Conservation (phyloP, 2,113 vertebrate genomes). For the Scomber colias region DNA sequence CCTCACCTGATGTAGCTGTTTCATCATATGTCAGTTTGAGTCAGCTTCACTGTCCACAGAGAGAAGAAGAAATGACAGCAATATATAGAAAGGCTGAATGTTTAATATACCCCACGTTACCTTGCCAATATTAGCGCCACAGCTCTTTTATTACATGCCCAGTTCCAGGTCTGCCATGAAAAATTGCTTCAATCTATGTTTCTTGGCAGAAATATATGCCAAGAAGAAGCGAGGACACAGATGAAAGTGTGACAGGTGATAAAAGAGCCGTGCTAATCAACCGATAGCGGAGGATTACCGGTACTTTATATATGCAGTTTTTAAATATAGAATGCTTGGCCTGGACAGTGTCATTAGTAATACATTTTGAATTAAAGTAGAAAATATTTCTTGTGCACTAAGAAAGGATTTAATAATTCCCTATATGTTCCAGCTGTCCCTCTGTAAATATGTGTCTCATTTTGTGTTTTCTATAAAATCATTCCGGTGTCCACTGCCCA, state of each 20-base stretch:
- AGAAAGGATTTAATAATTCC: neutral
- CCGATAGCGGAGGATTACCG: constrained; percentile 8
- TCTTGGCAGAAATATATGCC: constrained; percentile 36
- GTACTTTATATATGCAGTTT: constrained; percentile 1
- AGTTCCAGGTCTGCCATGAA: constrained; percentile 45
- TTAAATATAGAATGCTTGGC: too few species aligned
- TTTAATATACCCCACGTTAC: constrained; percentile 34
- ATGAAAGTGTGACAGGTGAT: constrained; percentile 57
- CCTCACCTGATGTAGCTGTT: constrained; percentile 4
- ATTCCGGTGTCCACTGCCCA: neutral
- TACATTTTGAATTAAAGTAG: neutral
- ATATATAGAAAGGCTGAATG: neutral
- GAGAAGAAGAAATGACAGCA: neutral
- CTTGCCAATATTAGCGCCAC: constrained; percentile 30
- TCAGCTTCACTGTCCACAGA: constrained; percentile 18
- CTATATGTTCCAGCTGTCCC: constrained; percentile 1
- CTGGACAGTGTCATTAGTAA: neutral
- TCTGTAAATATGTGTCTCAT: neutral
- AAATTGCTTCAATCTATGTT: constrained; percentile 57
- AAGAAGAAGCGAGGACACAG: constrained; percentile 25
- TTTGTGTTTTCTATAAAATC: constrained; percentile 14
- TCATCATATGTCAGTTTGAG: constrained; percentile 12
- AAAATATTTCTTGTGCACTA: neutral
- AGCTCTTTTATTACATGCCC: constrained; percentile 49
- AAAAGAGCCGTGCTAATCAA: constrained; percentile 49